Evolutionary conservation across 2,797 vertebrate species (phyloP), one percentile per base, ranked within the genome.

Genomic region (Eutrigla gurnardus): DNA sequence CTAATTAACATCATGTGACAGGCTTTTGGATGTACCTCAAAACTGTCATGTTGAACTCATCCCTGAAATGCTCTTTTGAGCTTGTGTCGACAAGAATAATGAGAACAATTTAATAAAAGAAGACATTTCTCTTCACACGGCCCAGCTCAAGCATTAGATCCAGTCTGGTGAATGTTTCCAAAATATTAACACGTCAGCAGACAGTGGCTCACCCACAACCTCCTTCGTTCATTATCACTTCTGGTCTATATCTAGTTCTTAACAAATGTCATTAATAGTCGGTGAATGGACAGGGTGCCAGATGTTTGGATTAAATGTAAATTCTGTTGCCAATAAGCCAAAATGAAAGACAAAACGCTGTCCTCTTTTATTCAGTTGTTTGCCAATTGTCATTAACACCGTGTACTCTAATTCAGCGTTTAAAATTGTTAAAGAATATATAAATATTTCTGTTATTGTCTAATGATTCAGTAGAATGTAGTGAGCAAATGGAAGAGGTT

Each of bases 371-470:
- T 79, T 15, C 60, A 82, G 70, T 60, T 52, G 66, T 91, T 86
- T 92, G 86, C 86, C 91, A 90, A 79, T 80, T 83, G 49, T 88
- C 75, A 72, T 87, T 85, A 86, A 86, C 85, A 80, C 46, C 71
- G 36, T 86, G 80, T 89, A 90, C 87, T 83, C 67, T 83, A 82
- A 88, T 78, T 80, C 83, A 81, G 65, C 58, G n/a, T 88, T 88
- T 89, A 82, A 82, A 85, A 74, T 88, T 91, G 81, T 90, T 88
- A 54, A 86, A 84, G 58, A 84, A 79, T 78, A 83, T 87, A 78
- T 82, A 69, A 77, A 61, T 87, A 86, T 84, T 84, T 90, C 75
- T 43, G 65, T 89, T 86, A 53, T 65, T 86, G 83, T 91, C 71
- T 78, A 77, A 80, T 80, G 50, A 83, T 81, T 88, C 61, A 53